Base-by-base conservation (phyloP, 1,140 invertebrate genomes). In the Drosophila littoralis region DNA sequence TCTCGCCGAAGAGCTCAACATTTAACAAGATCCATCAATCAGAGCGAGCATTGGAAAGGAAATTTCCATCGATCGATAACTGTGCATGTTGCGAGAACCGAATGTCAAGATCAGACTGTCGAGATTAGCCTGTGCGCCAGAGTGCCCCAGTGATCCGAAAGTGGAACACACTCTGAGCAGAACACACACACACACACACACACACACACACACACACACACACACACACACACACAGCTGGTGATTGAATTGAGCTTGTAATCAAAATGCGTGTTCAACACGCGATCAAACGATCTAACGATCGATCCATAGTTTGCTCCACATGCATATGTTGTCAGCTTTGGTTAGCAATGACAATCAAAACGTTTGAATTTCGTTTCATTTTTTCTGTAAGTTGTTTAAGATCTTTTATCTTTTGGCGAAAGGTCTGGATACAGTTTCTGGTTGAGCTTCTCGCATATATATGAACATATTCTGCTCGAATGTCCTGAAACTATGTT, bases 11-110 rank as follows among this genome's bases (percentile, higher is more conserved):
- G 28, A 35, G 13, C 7, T 28, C 7, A 13, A 55, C 28, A 57
- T 13, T 13, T 12, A 46, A 59, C 63, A 67, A 68, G 43, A 73
- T 73, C 50, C 64, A 68, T 68, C 70, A 73, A 68, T 68, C 70
- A 72, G 38, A 35, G 28, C 22, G 38, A 10, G 13, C 54, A 6
- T 35, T 33, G 61, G 7, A 57, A 43, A 66, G 45, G 28, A 66
- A 46, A 61, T 55, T 46, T 66, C 52, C 43, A 50, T 45, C 45
- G 38, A 32, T 67, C 38, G 36, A 46, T 55, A 63, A 57, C n/a
- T 48, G 22, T 15, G 51, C 61, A 42, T 52, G 48, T 32, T 64
- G 61, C 46, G 33, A 40, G 55, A 17, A 57, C 17, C 64, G 42
- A 48, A 64, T 71, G 60, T 73, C 48, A 54, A 73, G 64, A 68